These are phyloP conservation scores for Bujurquina vittata DNA, from an alignment of 2,113 vertebrate species.

Conservation along the genomic window DNA sequence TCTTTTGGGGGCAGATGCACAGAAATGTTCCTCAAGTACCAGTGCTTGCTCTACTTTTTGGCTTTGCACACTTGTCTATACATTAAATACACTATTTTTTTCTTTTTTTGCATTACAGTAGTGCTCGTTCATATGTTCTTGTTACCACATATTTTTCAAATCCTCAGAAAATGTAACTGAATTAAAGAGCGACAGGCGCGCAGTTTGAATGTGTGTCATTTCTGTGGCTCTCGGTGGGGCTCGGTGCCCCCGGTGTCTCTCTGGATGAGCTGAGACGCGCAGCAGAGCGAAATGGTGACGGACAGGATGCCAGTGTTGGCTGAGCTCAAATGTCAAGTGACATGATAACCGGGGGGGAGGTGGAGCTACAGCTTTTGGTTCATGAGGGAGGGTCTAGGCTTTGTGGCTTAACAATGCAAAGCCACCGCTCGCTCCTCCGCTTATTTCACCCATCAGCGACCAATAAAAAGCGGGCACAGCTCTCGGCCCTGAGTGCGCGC, in stretches of 20 bases:
- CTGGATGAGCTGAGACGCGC: not conserved
- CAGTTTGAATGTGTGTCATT: not conserved
- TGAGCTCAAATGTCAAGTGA: conserved; percentile 71
- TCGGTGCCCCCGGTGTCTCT: not conserved
- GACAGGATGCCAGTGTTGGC: conserved; percentile 33
- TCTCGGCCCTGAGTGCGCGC: not conserved
- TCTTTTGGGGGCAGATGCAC: conserved; percentile 6
- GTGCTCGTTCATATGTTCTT: not conserved
- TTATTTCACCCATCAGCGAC: conserved; percentile 28
- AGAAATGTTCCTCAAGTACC: not conserved
- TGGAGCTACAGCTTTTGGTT: conserved; percentile 34
- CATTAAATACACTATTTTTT: not conserved
- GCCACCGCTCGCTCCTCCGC: conserved; percentile 32
- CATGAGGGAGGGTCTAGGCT: conserved; percentile 58
- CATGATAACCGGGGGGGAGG: conserved; percentile 55
- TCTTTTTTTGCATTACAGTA: not conserved
- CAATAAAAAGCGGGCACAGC: conserved; percentile 19
- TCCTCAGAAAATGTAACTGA: not conserved
- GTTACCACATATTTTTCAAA: not conserved
- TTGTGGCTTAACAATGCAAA: conserved; percentile 61
- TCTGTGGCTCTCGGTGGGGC: not conserved
- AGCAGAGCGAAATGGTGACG: conserved; percentile 40
- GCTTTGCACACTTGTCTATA: not conserved
- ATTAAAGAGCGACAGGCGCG: not conserved
- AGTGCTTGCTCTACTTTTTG: not conserved